Base-by-base conservation (phyloP, 2,113 vertebrate species). In the Onychorhynchus coronatus region DNA sequence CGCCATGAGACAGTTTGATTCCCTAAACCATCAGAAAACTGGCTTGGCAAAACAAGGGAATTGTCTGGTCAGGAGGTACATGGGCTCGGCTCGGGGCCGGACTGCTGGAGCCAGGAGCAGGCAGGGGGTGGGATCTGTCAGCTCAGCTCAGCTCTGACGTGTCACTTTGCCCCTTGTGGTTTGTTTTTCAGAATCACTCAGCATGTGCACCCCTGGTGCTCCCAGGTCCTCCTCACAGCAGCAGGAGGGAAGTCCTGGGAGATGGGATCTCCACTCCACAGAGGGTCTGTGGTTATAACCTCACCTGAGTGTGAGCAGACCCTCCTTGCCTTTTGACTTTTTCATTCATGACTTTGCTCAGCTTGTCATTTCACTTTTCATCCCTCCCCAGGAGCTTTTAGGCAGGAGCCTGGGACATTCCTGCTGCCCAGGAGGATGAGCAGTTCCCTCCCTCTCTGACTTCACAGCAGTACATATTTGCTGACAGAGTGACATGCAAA, bases 31-130 rank as follows among this genome's bases (percentile, higher is more conserved):
- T 22, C 21, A 52, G 53, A 71, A 73, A 70, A 84, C 31, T 42
- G 80, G 17, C 33, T 31, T 17, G 12, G 82, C 17, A 41, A 86
- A 67, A 67, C 47, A 77, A 56, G 22, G 28, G 27, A 41, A 37
- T 67, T 2, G 1, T 42, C 42, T 58, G 37, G n/a, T 47, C 33
- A 67, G 53, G 70, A 85, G 30, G 23, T 31, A 23, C 70, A 30
- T 37, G 13, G 2, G 6, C 31, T 75, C 8, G 0, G 39, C 16
- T 30, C 46, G 18, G 14, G 28, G 33, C 62, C 0, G 0, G 31
- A 18, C 42, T 42, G 71, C 46, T 4, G 2, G 53, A 55, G 58
- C 8, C 41, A 61, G 82, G 28, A 30, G 41, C 42, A 30, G 31
- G 41, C 42, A 78, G 25, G 52, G 22, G 24, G 28, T 58, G 49